Base-by-base conservation (phyloP, 2,797 vertebrate species). In the Darevskia nairensis region DNA sequence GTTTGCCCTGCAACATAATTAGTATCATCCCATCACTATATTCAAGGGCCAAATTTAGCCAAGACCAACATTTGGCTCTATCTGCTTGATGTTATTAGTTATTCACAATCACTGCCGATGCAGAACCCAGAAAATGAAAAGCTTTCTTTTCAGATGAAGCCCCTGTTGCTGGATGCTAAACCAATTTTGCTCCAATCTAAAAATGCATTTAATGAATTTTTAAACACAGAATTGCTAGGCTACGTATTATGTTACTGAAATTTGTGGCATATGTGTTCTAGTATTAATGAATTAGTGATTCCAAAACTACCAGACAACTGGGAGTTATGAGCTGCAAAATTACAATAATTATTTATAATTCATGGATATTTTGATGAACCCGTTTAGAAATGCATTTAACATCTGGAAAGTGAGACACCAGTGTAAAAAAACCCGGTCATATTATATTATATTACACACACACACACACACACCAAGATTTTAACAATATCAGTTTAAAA, bases 91-190 rank as follows among this genome's bases (percentile, higher is more conserved):
- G 87, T 79, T 89, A 8, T 61, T 90, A 7, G 32, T 82, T 46
- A 44, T 9, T 87, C 29, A 77, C 8, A 81, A 6, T 55, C 61
- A 4, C 21, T 86, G 35, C 85, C 88, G 86, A 69, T 64, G 6
- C 8, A 0, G 19, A 29, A 84, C 69, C 44, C 29, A 6, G 5
- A 76, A 88, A 90, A 19, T 2, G 50, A 3, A 35, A 23, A n/a
- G 32, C 27, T 68, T 84, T 75, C 68, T 13, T 89, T 94, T 78
- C 50, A 72, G 21, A 77, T 89, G 89, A 69, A 59, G 8, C 3
- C 3, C 2, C 41, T 87, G 3, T 39, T 90, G 6, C 35, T 82
- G 46, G n/a, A 29, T 55, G 29, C 32, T 23, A 66, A 59, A 87
- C 11, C 39, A 84, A 55, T 79, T 75, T 13, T 68, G 2, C 79